Base-by-base conservation (phyloP, 2,888 invertebrate species). In the Drosophila paramelanica region DNA sequence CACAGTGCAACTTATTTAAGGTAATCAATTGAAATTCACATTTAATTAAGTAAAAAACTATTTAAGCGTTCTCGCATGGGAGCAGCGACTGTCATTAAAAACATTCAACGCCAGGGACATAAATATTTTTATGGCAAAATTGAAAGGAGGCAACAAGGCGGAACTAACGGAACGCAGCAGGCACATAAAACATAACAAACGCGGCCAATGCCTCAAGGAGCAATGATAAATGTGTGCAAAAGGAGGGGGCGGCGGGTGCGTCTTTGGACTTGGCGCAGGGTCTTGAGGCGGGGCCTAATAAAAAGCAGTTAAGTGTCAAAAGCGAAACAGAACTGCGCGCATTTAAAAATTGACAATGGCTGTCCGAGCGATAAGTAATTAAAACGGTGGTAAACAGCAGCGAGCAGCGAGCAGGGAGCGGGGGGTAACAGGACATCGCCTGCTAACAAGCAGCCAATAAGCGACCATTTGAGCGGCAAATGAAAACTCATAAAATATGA, bases 341-440 rank as follows among this genome's bases (percentile, higher is more conserved):
- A 66, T 74, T 87, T 87, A 69, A 84, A 86, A 74, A 87, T 77
- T 87, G 87, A 78, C 70, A 79, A 74, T 78, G 67, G 36, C 59
- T 69, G 65, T 41, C 59, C 52, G 49, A 58, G 79, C 71, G 79
- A 89, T 89, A 77, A 83, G 87, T 83, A 83, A 83, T 89, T 83
- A 83, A 83, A 72, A 64, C 64, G 25, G 43, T n/a, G 23, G 23
- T 36, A 17, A 27, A 25, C 13, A n/a, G 7, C 4, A 11, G 36
- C 20, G 4, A 3, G 14, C 2, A 11, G 25, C 17, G 17, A 23
- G 25, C n/a, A 38, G 42, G 31, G 17, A 8, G 13, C 8, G 17
- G 33, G 36, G 13, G 36, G 11, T 42, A 59, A 4, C 39, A 41
- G 61, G 49, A 74, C 75, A 61, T 71, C 58, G 58, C 52, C 45